Evolutionary conservation across 2,113 vertebrate species (phyloP).

Genomic region (Scytalopus superciliaris): DNA sequence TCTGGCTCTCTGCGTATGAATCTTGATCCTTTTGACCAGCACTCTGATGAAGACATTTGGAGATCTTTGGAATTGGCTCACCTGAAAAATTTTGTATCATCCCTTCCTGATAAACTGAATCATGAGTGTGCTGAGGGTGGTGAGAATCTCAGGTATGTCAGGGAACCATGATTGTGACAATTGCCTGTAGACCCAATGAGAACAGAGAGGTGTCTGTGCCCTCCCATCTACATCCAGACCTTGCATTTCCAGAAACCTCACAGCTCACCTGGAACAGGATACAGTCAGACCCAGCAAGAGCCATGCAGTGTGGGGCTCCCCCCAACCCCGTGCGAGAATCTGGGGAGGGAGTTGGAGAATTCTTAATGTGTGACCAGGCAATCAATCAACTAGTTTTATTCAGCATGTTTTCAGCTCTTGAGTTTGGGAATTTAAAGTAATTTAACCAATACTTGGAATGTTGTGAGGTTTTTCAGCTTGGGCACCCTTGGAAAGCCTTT

Average conservation of each 20-base stretch:
- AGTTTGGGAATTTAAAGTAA: not conserved
- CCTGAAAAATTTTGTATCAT: slow-evolving; percentile 86
- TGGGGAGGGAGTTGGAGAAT: not conserved
- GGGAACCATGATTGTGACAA: not conserved
- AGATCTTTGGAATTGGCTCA: slow-evolving; percentile 88
- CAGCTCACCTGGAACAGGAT: not conserved
- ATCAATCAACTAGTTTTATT: not conserved
- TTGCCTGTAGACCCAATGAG: not conserved
- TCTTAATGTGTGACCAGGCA: not conserved
- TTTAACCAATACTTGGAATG: not conserved
- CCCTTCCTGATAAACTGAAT: slow-evolving; percentile 85
- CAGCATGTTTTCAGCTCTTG: not conserved
- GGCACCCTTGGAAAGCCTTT: not conserved
- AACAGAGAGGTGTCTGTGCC: not conserved
- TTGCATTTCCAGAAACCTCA: not conserved
- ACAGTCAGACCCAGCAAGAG: not conserved
- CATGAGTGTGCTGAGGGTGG: slow-evolving; percentile 94
- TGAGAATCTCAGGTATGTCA: slow-evolving; percentile 89
- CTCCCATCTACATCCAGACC: not conserved
- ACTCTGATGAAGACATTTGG: slow-evolving; percentile 90
- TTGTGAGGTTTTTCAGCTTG: not conserved
- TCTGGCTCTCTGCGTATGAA: slow-evolving; percentile 95
- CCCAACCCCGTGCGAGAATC: accelerated
- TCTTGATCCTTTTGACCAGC: slow-evolving; percentile 88
- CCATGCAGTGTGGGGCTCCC: not conserved